These are phyloP conservation scores for Miichthys miiuy DNA, from an alignment of 2,797 vertebrate species.

Conservation along the genomic window DNA sequence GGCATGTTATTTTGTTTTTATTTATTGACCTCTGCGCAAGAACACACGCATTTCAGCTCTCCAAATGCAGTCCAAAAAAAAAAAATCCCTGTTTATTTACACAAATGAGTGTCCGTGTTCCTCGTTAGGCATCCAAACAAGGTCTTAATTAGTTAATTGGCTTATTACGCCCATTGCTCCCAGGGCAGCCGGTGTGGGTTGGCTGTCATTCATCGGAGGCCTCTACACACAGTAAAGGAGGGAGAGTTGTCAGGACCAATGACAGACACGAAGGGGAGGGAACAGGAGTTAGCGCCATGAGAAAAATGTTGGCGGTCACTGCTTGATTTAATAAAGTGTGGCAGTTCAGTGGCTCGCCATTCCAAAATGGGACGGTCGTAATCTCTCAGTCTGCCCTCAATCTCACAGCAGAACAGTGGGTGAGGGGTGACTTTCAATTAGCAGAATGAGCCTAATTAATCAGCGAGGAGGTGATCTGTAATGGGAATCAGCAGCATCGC, in stretches of 20 bases:
- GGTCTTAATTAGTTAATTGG: slow-evolving; percentile 88
- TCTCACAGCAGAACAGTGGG: slow-evolving; percentile 62
- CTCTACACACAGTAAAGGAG: slow-evolving; percentile 44
- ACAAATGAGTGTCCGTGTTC: slow-evolving; percentile 83
- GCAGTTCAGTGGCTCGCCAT: slow-evolving; percentile 61
- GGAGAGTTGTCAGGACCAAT: slow-evolving; percentile 36
- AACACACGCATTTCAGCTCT: slow-evolving; percentile 50
- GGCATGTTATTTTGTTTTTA: slow-evolving; percentile 53
- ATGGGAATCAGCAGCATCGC: slow-evolving; percentile 66
- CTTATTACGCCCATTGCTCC: slow-evolving; percentile 82
- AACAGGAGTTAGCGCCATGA: slow-evolving; percentile 26
- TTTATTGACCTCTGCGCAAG: slow-evolving; percentile 70
- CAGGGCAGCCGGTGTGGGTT: slow-evolving; percentile 75
- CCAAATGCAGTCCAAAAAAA: slow-evolving; percentile 55
- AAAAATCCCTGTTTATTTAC: slow-evolving; percentile 78
- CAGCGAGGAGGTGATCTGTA: slow-evolving; percentile 78
- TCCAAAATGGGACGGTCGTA: slow-evolving; percentile 53
- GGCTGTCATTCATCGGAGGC: slow-evolving; percentile 80
- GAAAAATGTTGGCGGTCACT: slow-evolving; percentile 36
- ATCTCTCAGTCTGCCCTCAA: slow-evolving; percentile 58
- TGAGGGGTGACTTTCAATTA: slow-evolving; percentile 85
- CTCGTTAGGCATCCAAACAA: slow-evolving; percentile 83
- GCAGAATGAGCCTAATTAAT: slow-evolving; percentile 82
- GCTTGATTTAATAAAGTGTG: slow-evolving; percentile 75
- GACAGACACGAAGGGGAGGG: slow-evolving; percentile 30